Evolutionary conservation across 2,113 vertebrate species (phyloP), one percentile per base, ranked within the genome.

Genomic region (Solea senegalensis): DNA sequence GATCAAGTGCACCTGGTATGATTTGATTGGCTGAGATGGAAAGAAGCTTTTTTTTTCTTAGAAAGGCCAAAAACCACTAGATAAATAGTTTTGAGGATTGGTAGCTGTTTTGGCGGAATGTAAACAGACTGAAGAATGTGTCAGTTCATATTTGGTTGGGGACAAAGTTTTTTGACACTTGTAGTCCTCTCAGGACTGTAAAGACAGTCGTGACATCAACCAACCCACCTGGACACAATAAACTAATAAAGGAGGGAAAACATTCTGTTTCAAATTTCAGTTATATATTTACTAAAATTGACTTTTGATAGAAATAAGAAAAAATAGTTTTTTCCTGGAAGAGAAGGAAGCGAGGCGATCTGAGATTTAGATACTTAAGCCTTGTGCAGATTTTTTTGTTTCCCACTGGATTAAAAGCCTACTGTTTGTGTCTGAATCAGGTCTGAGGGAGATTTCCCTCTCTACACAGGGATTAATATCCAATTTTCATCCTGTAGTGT

Each of bases 1-100:
- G 97, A 97, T 69, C 96, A 95, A 72, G 93, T 96, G 72, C 97
- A 98, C 91, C 92, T 97, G 89, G 96, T 98, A 51, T 98, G 82
- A 92, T 72, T 50, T 49, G 51, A 62, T 39, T 16, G 44, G 77
- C 43, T 74, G 52, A 80, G 71, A 72, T 44, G 11, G 14, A n/a
- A 54, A 44, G 21, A 43, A 59, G 52, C 16, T 65, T 65, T 52
- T 64, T 26, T 66, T 65, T 50, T 61, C 5, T 40, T 5, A 5
- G 51, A 65, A 49, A 74, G 60, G 68, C 67, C 69, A 83, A 87
- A 89, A 85, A 80, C 51, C 85, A 83, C 79, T 85, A 57, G 43
- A 75, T 51, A 71, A 77, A 55, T 59, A 59, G 55, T 54, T 43
- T 10, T 55, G 44, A 62, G 40, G 43, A 58, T 15, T 49, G 51